phyloP scores from a whole-genome alignment of 2,888 invertebrate genomes.

The Eucera pruinosa region DNA sequence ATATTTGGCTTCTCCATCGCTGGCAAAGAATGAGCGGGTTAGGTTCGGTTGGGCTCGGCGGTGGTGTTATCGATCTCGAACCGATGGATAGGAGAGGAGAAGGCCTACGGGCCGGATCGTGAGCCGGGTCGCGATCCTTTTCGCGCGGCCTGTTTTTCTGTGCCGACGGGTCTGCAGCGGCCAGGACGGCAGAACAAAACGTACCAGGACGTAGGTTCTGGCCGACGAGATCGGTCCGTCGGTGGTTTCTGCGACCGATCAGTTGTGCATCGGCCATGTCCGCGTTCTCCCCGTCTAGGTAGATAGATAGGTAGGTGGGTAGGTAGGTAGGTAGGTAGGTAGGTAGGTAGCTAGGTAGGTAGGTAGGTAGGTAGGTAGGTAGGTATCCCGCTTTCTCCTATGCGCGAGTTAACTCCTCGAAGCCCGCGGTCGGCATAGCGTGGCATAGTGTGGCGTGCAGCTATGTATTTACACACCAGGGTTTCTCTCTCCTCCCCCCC shows the following conservation, averaged over 20 bases:
- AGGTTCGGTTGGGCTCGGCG: slow-evolving; percentile 18
- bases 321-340: slow-evolving; percentile 31
- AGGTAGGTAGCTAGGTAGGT: slow-evolving; percentile 49
- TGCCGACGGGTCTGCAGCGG: slow-evolving; percentile 2
- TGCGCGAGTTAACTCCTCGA: slow-evolving; percentile 76
- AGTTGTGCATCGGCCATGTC: slow-evolving; percentile 21
- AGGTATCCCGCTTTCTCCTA: slow-evolving; percentile 61
- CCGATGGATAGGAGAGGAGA: slow-evolving; percentile 24
- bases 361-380: slow-evolving; percentile 43
- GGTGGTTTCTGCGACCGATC: slow-evolving; percentile 16
- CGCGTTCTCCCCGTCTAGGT: neutral
- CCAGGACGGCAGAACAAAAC: slow-evolving; percentile 43
- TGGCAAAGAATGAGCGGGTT: slow-evolving; percentile 50
- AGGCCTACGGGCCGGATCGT: slow-evolving; percentile 47
- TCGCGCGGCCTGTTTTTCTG: slow-evolving; percentile 57
- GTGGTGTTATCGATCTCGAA: slow-evolving; percentile 52
- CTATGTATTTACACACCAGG: slow-evolving; percentile 80
- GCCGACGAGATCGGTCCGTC: neutral
- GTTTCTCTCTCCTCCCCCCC: slow-evolving; percentile 63
- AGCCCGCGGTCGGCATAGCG: slow-evolving; percentile 64
- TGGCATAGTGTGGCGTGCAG: slow-evolving; percentile 64
- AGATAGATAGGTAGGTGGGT: slow-evolving; percentile 42
- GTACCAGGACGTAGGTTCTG: too few relatives aligned
- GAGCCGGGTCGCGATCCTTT: slow-evolving; percentile 55
- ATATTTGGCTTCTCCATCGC: slow-evolving; percentile 32